Evolutionary conservation across 2,797 vertebrate genomes (phyloP), one percentile per base, ranked within the genome.

Genomic region (Tolypeutes matacus): DNA sequence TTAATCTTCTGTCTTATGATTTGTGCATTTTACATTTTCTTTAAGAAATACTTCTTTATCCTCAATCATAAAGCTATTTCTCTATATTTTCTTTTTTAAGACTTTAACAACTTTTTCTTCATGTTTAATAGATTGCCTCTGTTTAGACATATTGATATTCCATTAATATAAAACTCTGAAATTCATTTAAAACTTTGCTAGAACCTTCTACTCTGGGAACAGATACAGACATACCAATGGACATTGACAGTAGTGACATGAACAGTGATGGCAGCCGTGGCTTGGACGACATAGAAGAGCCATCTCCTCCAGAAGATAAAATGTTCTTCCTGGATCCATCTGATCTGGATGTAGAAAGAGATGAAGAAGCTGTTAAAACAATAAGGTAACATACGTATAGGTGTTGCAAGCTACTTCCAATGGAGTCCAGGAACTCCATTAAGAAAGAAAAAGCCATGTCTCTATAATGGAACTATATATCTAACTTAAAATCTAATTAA

Each of bases 201-300:
- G 99, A 99, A 97, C 99, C 99, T 78, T 99, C 99, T 87, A 99
- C 99, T 94, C 98, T 99, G 17, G 99, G 99, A 46, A 99, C 99
- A 81, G 99, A 99, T 97, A 98, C 99, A 18, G 99, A 99, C 97
- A 99, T 99, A 77, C 99, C 99, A 42, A 99, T 99, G 99, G 99
- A 99, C 96, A 99, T 99, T 89, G 99, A 99, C 98, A 99, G 98
- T 88, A 98, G 98, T 72, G 99, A 99, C 93, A 98, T 99, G 97
- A 98, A 98, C 95, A 99, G 98, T 49, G 99, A 99, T 34, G 98
- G 99, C 20, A 97, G 98, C 95, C 98, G 99, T 95, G 98, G 99
- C 73, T 98, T 99, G 93, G 99, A 99, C 39, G 99, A 99, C 97
- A 97, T 98, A 7, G 99, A 99, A 97, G 99, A 99, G 94, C 98